A percentile compares a stretch with the other conserved stretches of the same genome.
Evolutionary conservation across 64 coral and sea anemone genomes (phyloP).

Genomic region (Dendronephthya gigantea): DNA sequence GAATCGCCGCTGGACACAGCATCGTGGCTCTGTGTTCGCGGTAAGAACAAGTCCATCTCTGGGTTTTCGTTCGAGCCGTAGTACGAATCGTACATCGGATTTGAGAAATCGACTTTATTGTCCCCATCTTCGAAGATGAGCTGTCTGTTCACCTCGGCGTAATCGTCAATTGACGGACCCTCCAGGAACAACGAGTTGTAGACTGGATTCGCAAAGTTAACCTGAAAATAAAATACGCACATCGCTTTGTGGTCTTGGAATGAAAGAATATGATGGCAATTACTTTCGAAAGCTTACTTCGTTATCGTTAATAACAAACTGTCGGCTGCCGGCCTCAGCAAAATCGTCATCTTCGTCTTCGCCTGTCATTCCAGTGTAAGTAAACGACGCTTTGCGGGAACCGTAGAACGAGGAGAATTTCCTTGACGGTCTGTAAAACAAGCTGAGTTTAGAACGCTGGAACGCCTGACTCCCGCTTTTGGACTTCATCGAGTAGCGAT

Average conservation of each 20-base stretch:
- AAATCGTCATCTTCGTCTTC: background rate
- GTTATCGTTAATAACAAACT: background rate
- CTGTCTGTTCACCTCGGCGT: background rate
- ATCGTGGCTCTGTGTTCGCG: background rate
- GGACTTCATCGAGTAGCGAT: no score
- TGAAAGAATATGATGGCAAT: no score
- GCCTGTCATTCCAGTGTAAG: background rate
- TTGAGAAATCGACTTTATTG: constrained; percentile 4
- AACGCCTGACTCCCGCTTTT: no score
- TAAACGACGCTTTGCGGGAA: background rate
- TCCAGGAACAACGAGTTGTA: background rate
- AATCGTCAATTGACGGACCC: background rate
- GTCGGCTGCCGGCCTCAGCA: background rate
- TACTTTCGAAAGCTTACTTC: background rate
- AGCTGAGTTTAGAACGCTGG: background rate
- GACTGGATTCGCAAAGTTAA: background rate
- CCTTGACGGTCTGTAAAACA: background rate
- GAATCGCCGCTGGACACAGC: background rate
- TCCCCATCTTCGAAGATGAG: background rate
- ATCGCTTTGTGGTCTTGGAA: background rate
- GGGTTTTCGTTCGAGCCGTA: background rate
- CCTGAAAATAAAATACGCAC: background rate
- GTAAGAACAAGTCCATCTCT: background rate
- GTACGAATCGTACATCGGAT: background rate
- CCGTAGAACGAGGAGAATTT: background rate